Base-by-base conservation (phyloP, 1,140 invertebrate species). In the Microplitis demolitor region DNA sequence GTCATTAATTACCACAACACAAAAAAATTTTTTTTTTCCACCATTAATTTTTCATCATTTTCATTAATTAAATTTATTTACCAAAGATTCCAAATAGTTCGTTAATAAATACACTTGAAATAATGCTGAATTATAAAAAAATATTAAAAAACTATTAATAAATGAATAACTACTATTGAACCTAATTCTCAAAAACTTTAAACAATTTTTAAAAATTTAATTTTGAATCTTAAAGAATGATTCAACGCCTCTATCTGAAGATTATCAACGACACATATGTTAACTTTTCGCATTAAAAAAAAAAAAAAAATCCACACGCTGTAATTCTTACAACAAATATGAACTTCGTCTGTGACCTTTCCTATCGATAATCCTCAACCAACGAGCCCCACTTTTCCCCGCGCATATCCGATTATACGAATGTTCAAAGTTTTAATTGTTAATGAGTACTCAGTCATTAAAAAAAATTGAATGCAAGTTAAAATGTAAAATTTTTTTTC, bases 371-470 rank as follows among this genome's bases (percentile, higher is more conserved):
- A 72, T 72, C 54, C 35, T 6, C 63, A 37, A 37, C 13, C 35
- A 56, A 69, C 54, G 53, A 53, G 8, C 51, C 70, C 37, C 51
- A 60, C 63, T 56, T 56, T 11, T 8, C 16, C 35, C 37, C 53
- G 35, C 54, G 70, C 70, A 72, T 72, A 72, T 72, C 70, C 70
- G 63, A 72, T 72, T 72, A 56, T 66, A 35, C 14, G 31, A 33
- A 14, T 58, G 56, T 16, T 31, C 16, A 58, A 58, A 53, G 61
- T 31, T 66, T 64, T 56, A 71, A 71, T 71, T 71, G 14, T 34
- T n/a, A n/a, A 58, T 45, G 39, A 9, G 6, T 6, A 45, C 6
- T 45, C 8, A 11, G 8, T 9, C 6, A 45, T 11, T 11, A 45
- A 45, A 45, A 45, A 45, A 45, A 45, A 9, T 45, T 11, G 39